phyloP scores from a whole-genome alignment of 2,797 vertebrate species.

The Eulemur albifrons region DNA sequence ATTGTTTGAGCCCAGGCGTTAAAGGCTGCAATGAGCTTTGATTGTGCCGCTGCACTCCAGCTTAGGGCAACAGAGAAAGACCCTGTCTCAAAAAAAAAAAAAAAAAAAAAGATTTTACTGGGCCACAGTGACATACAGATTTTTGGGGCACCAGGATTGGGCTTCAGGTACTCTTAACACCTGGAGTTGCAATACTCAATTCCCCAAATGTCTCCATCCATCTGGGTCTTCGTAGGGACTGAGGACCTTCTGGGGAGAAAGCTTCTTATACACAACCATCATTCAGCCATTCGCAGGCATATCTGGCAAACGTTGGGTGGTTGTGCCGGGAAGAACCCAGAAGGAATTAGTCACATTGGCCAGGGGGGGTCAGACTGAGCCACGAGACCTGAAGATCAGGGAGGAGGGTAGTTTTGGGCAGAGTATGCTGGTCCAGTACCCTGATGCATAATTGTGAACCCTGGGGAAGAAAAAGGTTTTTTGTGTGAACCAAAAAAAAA shows the following conservation, averaged over 20 bases:
- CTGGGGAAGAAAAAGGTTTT: not conserved
- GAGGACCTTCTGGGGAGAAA: not conserved
- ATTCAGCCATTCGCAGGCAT: not conserved
- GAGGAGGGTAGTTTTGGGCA: not conserved
- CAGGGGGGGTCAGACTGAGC: not conserved
- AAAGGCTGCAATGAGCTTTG: not conserved
- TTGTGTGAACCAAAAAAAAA: not conserved
- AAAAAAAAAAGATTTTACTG: not conserved
- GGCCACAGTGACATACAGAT: not conserved
- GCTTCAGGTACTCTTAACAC: not conserved
- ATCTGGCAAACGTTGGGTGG: not conserved
- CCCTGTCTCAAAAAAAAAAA: not conserved
- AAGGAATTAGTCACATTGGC: not conserved
- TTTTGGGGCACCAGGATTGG: not conserved
- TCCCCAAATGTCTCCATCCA: not conserved
- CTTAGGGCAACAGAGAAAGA: not conserved
- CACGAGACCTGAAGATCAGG: not conserved
- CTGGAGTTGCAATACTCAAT: not conserved
- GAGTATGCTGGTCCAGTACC: not conserved
- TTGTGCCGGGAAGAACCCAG: not conserved
- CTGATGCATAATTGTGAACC: not conserved
- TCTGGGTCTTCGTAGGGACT: not conserved
- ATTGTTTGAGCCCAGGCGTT: not conserved
- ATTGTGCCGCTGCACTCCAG: not conserved
- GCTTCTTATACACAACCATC: not conserved